A percentile compares a stretch with the other conserved stretches of the same genome.
These are phyloP conservation scores for Petromus typicus DNA, from an alignment of 2,113 vertebrate species.

Conservation along the genomic window DNA sequence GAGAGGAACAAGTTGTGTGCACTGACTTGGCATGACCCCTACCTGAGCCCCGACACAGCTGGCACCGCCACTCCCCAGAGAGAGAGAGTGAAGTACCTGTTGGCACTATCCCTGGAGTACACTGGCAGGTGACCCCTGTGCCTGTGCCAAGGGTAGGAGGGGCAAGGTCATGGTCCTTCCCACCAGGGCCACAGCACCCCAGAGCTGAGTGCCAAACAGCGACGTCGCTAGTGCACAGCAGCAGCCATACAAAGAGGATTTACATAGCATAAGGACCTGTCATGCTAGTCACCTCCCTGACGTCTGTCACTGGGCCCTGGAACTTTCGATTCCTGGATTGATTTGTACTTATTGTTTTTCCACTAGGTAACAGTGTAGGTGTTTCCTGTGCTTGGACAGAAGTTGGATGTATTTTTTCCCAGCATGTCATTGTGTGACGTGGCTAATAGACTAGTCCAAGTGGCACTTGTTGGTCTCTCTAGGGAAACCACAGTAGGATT, in stretches of 20 bases:
- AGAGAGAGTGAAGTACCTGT: neutral
- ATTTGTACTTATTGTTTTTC: neutral
- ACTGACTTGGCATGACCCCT: neutral
- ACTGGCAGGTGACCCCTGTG: neutral
- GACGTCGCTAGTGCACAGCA: neutral
- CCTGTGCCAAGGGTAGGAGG: no score
- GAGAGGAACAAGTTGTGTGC: neutral
- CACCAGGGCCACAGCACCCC: neutral
- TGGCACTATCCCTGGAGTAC: neutral
- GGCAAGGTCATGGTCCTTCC: neutral
- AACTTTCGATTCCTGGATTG: neutral
- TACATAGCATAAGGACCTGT: neutral
- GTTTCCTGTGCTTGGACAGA: neutral
- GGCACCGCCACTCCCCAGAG: accelerated
- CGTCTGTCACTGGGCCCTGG: neutral
- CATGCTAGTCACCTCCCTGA: no score
- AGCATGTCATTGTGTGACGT: neutral
- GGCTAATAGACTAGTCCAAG: neutral
- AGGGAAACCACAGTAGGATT: neutral
- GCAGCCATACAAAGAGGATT: neutral
- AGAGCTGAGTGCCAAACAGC: no score
- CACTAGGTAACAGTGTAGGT: neutral
- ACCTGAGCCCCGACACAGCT: neutral
- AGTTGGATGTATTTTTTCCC: neutral
- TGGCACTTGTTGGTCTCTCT: neutral